Evolutionary conservation across 2,113 vertebrate species (phyloP).

Genomic region (Pao palembangensis): DNA sequence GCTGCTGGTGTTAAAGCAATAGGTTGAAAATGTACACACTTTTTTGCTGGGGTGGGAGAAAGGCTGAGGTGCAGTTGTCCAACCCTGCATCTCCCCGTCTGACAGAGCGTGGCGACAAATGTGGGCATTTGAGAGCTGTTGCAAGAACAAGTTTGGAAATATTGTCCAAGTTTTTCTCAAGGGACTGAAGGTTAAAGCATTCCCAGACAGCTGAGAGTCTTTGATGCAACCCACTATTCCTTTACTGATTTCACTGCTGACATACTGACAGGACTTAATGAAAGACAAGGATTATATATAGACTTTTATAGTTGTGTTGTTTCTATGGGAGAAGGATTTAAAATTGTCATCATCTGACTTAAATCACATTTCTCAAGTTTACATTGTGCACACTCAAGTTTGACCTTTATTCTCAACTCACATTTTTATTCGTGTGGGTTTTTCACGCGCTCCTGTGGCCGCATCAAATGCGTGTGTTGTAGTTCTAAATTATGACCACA

Average conservation of each 20-base stretch:
- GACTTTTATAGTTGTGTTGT: neutral
- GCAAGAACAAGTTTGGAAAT: too few relatives aligned
- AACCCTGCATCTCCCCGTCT: too few relatives aligned
- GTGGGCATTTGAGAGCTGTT: too few relatives aligned
- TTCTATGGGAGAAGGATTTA: too few relatives aligned
- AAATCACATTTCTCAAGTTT: conserved; percentile 7
- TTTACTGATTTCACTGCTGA: too few relatives aligned
- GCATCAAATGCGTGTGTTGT: conserved; percentile 13
- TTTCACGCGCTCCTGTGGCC: neutral
- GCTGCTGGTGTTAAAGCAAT: conserved; percentile 89
- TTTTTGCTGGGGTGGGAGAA: neutral
- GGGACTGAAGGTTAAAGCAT: too few relatives aligned
- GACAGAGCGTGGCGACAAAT: too few relatives aligned
- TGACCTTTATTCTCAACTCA: conserved; percentile 14
- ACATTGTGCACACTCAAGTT: conserved; percentile 1
- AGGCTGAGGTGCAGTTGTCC: too few relatives aligned
- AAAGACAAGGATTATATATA: neutral
- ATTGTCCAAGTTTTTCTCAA: too few relatives aligned
- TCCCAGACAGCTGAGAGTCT: too few relatives aligned
- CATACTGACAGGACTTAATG: too few relatives aligned
- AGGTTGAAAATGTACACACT: neutral
- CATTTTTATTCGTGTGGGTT: conserved; percentile 3
- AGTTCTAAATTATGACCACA: conserved; percentile 30
- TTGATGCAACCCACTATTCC: too few relatives aligned
- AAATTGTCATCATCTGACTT: neutral